A percentile compares a stretch with the other conserved stretches of the same genome.
Evolutionary conservation across 2,113 vertebrate species (phyloP).

Genomic region (Columbina picui): DNA sequence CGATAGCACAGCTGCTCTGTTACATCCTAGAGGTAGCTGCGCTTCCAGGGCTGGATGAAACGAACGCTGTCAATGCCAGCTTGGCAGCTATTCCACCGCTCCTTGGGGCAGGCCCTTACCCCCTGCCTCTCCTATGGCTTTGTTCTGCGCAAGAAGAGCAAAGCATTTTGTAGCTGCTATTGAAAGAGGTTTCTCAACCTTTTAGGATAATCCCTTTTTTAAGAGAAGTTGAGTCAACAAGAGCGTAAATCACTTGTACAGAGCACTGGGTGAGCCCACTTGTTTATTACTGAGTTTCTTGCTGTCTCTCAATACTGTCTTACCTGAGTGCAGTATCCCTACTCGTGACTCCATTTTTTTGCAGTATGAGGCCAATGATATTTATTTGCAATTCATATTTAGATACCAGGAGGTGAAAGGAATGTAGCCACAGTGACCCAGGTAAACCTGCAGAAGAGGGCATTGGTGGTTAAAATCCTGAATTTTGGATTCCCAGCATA

Average conservation of each 20-base stretch:
- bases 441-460: not conserved
- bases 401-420: not conserved
- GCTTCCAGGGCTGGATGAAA: constrained; percentile 40
- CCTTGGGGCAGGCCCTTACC: constrained; percentile 10
- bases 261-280: not conserved
- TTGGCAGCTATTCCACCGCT: constrained; percentile 26
- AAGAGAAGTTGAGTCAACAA: not conserved
- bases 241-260: constrained; percentile 5
- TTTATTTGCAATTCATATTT: not conserved
- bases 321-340: not conserved
- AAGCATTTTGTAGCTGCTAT: constrained; percentile 40
- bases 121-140: not conserved
- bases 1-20: constrained; percentile 30
- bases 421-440: not conserved
- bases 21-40: constrained; percentile 45
- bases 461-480: not conserved
- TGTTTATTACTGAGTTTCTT: not conserved
- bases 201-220: constrained; percentile 40
- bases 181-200: constrained; percentile 24
- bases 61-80: not conserved
- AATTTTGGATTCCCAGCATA: not conserved
- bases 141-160: constrained; percentile 25
- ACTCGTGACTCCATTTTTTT: not conserved
- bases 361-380: not conserved
- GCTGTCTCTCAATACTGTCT: not conserved